Evolutionary conservation across 2,113 vertebrate species (phyloP).

Genomic region (Pithys albifrons): DNA sequence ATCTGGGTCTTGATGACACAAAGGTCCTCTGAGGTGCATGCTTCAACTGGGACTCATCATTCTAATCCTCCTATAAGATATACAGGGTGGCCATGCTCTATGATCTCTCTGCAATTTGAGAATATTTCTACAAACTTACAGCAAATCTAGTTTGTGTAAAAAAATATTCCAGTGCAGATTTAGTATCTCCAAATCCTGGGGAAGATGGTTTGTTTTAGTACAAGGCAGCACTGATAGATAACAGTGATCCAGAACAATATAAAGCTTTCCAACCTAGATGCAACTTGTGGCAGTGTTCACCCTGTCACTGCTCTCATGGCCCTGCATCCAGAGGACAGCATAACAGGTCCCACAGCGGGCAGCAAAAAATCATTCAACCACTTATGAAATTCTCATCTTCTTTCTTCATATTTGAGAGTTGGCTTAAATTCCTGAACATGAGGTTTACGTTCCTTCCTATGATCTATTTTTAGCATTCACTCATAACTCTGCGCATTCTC

Average conservation of each 20-base stretch:
- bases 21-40: background rate
- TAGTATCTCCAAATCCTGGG: background rate
- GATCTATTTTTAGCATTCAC: background rate
- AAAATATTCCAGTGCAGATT: background rate
- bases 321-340: background rate
- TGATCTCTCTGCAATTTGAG: background rate
- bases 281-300: rapidly evolving
- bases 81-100: rapidly evolving
- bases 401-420: background rate
- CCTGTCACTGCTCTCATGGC: background rate
- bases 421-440: background rate
- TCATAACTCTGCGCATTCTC: background rate
- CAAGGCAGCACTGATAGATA: background rate
- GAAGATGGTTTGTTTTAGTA: background rate
- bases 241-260: background rate
- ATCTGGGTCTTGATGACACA: background rate
- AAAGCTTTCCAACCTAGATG: background rate
- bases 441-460: background rate
- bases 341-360: background rate
- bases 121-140: background rate
- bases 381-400: background rate
- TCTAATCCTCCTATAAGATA: background rate
- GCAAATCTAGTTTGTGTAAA: background rate
- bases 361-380: background rate
- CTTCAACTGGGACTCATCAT: background rate